Base-by-base conservation (phyloP, 2,797 vertebrate species). In the Pipistrellus kuhlii region DNA sequence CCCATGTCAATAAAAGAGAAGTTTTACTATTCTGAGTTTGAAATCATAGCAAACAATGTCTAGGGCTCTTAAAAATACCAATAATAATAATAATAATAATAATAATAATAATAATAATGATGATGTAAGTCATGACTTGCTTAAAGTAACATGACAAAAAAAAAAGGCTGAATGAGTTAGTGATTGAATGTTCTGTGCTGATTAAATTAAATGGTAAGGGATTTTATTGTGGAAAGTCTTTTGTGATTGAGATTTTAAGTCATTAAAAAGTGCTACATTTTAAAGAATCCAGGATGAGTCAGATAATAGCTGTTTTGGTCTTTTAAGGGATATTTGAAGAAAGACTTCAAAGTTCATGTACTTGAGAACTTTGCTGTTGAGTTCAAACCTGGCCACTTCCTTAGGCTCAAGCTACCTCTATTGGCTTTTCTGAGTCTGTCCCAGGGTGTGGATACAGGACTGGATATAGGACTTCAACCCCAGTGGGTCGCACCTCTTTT, bases 391-490 rank as follows among this genome's bases (percentile, higher is more conserved):
- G 62, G 38, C 66, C 30, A 30, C 53, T 94, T 94, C 76, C 21
- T 21, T 8, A 38, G 18, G 6, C 13, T 41, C 76, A 68, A 83
- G 20, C 59, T 68, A 1, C 46, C 32, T 92, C 32, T 95, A 30
- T 88, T 66, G 57, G 46, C 11, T 85, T 76, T 81, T 73, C 32
- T 95, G 84, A 72, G 38, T 51, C 25, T 91, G 6, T 68, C 93
- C 41, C 62, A 69, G 46, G 53, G 13, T 82, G 35, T 55, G 27
- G 35, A 68, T 62, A n/a, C 21, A 85, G n/a, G 25, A 89, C 17
- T 82, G 81, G 85, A 84, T 87, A 90, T 85, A 62, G 71, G 75
- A 46, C 32, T 76, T 96, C 73, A 94, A 91, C 41, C 21, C 80
- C 57, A 85, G 41, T 80, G 73, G 78, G 84, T 94, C 83, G 68